phyloP scores from a whole-genome alignment of 2,797 vertebrate genomes.

The Crocodylus rhombifer region DNA sequence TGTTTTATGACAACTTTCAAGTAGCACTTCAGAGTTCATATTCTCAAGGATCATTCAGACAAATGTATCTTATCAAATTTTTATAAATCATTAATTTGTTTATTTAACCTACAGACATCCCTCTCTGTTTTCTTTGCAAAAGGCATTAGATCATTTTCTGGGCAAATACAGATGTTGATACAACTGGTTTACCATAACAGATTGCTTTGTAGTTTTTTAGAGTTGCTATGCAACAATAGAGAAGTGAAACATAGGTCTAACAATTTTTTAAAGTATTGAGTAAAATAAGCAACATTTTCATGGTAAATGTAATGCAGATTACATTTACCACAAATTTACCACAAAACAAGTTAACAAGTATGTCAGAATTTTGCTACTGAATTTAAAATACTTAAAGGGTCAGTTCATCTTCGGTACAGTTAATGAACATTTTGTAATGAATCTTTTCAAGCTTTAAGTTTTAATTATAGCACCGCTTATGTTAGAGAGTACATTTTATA shows the following conservation, averaged over 20 bases:
- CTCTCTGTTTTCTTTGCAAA: slow-evolving; percentile 62
- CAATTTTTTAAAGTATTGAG: slow-evolving; percentile 58
- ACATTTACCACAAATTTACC: neutral
- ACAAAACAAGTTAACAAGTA: slow-evolving; percentile 1
- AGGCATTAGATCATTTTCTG: slow-evolving; percentile 73
- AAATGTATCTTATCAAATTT: slow-evolving; percentile 71
- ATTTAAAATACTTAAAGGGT: slow-evolving; percentile 37
- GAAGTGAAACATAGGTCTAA: slow-evolving; percentile 34
- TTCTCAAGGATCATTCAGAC: slow-evolving; percentile 74
- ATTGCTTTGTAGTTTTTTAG: slow-evolving; percentile 78
- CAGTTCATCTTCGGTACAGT: neutral
- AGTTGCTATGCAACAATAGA: slow-evolving; percentile 80
- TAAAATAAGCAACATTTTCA: slow-evolving; percentile 24
- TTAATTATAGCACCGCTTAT: neutral
- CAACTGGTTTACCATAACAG: slow-evolving; percentile 77
- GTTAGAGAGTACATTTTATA: neutral
- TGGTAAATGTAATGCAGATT: neutral
- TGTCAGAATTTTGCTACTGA: slow-evolving; percentile 43
- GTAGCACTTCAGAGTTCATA: slow-evolving; percentile 74
- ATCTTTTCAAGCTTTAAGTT: slow-evolving; percentile 33
- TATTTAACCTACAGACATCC: slow-evolving; percentile 51
- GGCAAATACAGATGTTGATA: slow-evolving; percentile 81
- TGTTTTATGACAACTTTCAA: slow-evolving; percentile 80
- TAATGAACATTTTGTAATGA: slow-evolving; percentile 13
- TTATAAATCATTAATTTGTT: slow-evolving; percentile 73